Evolutionary conservation across 2,113 vertebrate species (phyloP), one percentile per base, ranked within the genome.

Genomic region (Lamprologus tigripictilis): DNA sequence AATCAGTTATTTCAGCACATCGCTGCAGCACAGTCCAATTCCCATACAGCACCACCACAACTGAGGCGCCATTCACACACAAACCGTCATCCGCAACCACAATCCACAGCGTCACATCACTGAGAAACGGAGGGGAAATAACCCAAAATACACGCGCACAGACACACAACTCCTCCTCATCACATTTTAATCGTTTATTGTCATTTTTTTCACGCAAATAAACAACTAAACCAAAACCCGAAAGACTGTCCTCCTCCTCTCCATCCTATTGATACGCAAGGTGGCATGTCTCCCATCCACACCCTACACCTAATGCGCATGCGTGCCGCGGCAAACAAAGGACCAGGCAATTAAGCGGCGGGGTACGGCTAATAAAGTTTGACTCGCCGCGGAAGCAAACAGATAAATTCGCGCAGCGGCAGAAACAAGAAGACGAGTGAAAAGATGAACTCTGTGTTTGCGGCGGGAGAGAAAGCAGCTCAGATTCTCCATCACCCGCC

Each of bases 231-330:
- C 10, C 35, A 11, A 8, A 7, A 31, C 71, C 8, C 23, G 7
- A 71, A 81, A 23, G 33, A 17, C 28, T 21, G 17, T 9, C 16
- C 58, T 68, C 35, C 37, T 23, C 35, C 12, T 58, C 35, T 83
- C 82, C 84, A 89, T 85, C 93, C 71, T 86, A 86, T 91, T 94
- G 81, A 92, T 42, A 93, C 71, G 86, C 83, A 88, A 90, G 86
- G 93, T 94, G 90, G 91, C 90, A 90, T 88, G 86, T 93, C 92
- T 92, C 89, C 86, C 92, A 93, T 96, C 96, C 96, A 96, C 96
- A 97, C 96, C 96, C 96, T 93, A 58, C 88, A 21, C 23, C 19
- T 68, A 96, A 33, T 95, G 96, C 96, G 96, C 96, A 97, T 96
- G 96, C 96, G 96, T 21, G 85, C 85, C 92, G 55, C 40, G 54